Conservation (phyloP, 2,888 invertebrate species). For the Phlogophora meticulosa region DNA sequence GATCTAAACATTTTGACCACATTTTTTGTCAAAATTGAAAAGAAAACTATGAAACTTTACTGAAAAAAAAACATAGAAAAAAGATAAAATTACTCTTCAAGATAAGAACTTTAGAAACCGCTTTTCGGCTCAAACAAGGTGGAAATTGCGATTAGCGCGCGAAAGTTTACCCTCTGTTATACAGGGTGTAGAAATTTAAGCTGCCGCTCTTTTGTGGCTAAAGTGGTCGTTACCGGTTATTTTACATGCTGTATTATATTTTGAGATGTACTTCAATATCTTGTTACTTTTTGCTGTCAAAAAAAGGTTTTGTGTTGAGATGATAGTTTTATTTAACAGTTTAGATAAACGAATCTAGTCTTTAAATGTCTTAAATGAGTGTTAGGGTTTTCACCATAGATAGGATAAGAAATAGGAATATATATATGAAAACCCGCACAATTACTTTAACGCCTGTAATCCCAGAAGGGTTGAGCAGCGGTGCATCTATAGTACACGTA, state of each 20-base stretch:
- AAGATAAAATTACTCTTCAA: conserved; percentile 10
- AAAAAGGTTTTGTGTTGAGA: neutral
- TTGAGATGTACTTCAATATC: conserved; percentile 56
- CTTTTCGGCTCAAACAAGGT: conserved; percentile 47
- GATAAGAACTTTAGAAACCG: conserved; percentile 38
- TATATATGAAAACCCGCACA: too few species aligned
- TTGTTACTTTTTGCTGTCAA: conserved; percentile 29
- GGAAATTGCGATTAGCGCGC: conserved; percentile 60
- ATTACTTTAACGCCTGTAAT: too few species aligned
- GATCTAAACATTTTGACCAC: neutral
- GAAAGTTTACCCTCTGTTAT: conserved; percentile 48
- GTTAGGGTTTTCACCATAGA: too few species aligned
- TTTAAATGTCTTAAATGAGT: too few species aligned
- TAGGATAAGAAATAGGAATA: too few species aligned
- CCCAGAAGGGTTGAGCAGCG: too few species aligned
- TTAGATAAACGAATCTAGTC: neutral
- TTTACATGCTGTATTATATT: conserved; percentile 68
- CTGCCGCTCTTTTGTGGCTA: conserved; percentile 71
- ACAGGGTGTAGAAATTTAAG: conserved; percentile 67
- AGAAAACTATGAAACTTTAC: neutral
- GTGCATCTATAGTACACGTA: too few species aligned
- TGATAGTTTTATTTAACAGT: neutral
- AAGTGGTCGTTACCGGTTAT: conserved; percentile 76
- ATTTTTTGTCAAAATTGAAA: neutral
- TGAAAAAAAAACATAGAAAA: neutral